A percentile compares a stretch with the other conserved stretches of the same genome.
phyloP scores from a whole-genome alignment of 2,888 invertebrate species.

The Chrysina gloriosa region DNA sequence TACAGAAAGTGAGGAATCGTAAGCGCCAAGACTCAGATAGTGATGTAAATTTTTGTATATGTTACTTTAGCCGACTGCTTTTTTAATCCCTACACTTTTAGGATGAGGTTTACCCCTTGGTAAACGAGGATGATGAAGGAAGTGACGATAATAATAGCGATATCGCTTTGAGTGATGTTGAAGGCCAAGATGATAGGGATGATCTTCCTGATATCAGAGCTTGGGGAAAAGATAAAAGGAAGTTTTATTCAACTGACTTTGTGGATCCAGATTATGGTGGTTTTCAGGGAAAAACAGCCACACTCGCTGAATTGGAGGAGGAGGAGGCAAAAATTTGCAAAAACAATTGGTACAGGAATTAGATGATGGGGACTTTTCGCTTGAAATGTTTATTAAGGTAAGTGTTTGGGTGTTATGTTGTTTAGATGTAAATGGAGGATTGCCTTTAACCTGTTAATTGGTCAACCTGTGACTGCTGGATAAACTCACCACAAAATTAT shows the following conservation, averaged over 20 bases:
- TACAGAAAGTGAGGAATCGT: conserved; percentile 71
- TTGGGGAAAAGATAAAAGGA: conserved; percentile 86
- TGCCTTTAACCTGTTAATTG: too few relatives aligned
- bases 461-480: too few relatives aligned
- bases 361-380: conserved; percentile 80
- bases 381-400: conserved; percentile 65
- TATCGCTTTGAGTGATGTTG: conserved; percentile 79
- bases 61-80: neutral
- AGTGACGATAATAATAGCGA: conserved; percentile 67
- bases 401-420: too few relatives aligned
- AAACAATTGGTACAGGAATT: conserved; percentile 80
- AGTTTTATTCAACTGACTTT: conserved; percentile 89
- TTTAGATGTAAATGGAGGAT: too few relatives aligned
- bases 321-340: conserved; percentile 86
- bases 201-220: conserved; percentile 84
- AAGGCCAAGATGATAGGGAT: conserved; percentile 74
- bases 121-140: conserved; percentile 60
- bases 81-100: conserved; percentile 24
- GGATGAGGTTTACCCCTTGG: conserved; percentile 41
- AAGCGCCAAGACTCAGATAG: conserved; percentile 68
- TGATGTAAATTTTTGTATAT: conserved; percentile 59
- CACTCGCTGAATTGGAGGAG: conserved; percentile 83
- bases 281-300: conserved; percentile 73
- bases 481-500: too few relatives aligned
- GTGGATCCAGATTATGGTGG: conserved; percentile 88